Conservation (phyloP, 2,888 invertebrate genomes). For the Ochlodes sylvanus region DNA sequence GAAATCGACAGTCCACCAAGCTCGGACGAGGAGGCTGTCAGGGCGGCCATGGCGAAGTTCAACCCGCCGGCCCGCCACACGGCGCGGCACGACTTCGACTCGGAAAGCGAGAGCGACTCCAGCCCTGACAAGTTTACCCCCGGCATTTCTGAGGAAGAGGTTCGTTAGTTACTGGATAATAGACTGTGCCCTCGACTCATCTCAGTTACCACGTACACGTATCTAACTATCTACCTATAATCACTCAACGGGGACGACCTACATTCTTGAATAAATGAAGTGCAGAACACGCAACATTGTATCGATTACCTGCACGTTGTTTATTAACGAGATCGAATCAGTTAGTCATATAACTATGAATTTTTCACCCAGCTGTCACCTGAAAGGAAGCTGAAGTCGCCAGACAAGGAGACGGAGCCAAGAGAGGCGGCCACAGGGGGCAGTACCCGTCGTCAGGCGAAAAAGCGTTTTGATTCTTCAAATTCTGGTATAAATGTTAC, state of each 20-base stretch:
- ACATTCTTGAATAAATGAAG: conserved; percentile 19
- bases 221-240: background rate
- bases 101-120: conserved; percentile 73
- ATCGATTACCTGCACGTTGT: conserved; percentile 17
- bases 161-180: background rate
- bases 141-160: conserved; percentile 62
- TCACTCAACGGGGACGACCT: conserved; percentile 22
- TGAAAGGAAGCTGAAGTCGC: conserved; percentile 56
- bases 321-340: conserved; percentile 3
- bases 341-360: background rate
- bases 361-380: conserved; percentile 60
- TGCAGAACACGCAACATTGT: conserved; percentile 20
- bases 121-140: conserved; percentile 67
- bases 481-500: conserved; percentile 63
- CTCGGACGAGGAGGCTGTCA: conserved; percentile 63
- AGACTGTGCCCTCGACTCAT: background rate
- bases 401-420: conserved; percentile 57
- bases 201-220: background rate
- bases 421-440: conserved; percentile 58
- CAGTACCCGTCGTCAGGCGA: conserved; percentile 46
- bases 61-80: conserved; percentile 75
- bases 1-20: conserved; percentile 83
- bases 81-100: conserved; percentile 76
- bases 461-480: conserved; percentile 68
- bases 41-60: conserved; percentile 75